Evolutionary conservation across 2,113 vertebrate genomes (phyloP), one percentile per base, ranked within the genome.

Genomic region (Malurus elegans): DNA sequence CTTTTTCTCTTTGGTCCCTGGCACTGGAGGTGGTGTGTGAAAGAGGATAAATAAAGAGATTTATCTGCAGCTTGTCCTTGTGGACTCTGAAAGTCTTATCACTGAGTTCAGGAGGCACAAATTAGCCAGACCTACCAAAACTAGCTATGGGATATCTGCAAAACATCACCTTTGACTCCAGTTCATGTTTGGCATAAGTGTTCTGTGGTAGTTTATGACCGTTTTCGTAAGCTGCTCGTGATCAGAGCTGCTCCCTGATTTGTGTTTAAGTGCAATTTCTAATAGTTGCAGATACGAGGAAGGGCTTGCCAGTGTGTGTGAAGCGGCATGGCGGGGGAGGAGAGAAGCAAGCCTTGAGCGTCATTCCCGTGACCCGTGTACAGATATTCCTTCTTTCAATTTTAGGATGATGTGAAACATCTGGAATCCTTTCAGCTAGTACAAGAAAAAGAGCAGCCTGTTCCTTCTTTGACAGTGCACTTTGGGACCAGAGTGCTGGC

Each of bases 351-450:
- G 56, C 31, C 82, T 65, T 58, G 58, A 94, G 84, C 79, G 65
- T 88, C 58, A 48, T 96, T 96, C 72, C 69, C 2, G 28, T 86
- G 92, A 95, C 79, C 90, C 17, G 19, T 53, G 82, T 80, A 38
- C 87, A 71, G 44, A 82, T 96, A 88, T 84, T 96, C 4, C 26
- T 71, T 86, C 90, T 95, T 95, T 92, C 91, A 67, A 75, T 96
- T 96, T 95, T 92, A 94, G 91, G 79, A 83, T 95, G 84, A 92
- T 94, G 71, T 73, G 91, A 96, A 95, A 96, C 93, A 80, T 94
- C 89, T 92, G 94, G 86, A 88, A 90, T 73, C 44, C 53, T 87
- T 54, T 86, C 34, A 20, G 62, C 86, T 93, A 62, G 48, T 76
- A 54, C 4, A 5, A 69, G 72, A 58, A 64, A 78, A 73, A 81